These are phyloP conservation scores for Ceyx cyanopectus DNA, from an alignment of 2,113 vertebrate genomes.

Conservation along the genomic window DNA sequence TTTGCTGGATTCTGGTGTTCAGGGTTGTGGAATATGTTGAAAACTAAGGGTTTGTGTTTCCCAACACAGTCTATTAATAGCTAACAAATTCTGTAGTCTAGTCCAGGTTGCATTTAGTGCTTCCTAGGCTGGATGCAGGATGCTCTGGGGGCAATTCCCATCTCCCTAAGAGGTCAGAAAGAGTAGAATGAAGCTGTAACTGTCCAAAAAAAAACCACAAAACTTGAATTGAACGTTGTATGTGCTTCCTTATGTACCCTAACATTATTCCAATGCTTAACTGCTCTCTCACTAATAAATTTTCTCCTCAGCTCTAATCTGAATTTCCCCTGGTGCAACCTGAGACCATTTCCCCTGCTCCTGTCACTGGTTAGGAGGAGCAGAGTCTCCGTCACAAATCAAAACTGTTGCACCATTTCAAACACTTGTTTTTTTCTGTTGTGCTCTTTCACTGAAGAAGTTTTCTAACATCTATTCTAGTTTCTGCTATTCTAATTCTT, in stretches of 20 bases:
- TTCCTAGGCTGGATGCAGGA: neutral
- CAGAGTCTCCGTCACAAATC: neutral
- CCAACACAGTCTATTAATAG: neutral
- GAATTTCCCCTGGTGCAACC: too few relatives aligned
- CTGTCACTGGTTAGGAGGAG: too few relatives aligned
- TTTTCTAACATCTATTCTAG: neutral
- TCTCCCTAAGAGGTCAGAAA: neutral
- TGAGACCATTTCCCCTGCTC: too few relatives aligned
- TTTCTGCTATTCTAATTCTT: neutral
- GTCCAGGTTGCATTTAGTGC: neutral
- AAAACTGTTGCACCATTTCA: neutral
- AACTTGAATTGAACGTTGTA: neutral
- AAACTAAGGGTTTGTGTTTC: neutral
- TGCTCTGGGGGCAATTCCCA: neutral
- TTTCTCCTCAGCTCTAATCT: too few relatives aligned
- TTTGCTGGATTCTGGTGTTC: neutral
- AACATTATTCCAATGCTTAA: neutral
- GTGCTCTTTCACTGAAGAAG: neutral
- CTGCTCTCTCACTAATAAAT: too few relatives aligned
- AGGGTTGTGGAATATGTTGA: neutral
- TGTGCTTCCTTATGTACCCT: neutral
- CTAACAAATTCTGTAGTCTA: neutral
- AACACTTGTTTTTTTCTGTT: neutral
- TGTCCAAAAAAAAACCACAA: neutral
- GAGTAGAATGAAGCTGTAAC: neutral